Percentiles rank a stretch among this genome's conserved stretches.
These are phyloP conservation scores for Ornithoptera alexandrae DNA, from an alignment of 2,888 invertebrate genomes.

Conservation along the genomic window DNA sequence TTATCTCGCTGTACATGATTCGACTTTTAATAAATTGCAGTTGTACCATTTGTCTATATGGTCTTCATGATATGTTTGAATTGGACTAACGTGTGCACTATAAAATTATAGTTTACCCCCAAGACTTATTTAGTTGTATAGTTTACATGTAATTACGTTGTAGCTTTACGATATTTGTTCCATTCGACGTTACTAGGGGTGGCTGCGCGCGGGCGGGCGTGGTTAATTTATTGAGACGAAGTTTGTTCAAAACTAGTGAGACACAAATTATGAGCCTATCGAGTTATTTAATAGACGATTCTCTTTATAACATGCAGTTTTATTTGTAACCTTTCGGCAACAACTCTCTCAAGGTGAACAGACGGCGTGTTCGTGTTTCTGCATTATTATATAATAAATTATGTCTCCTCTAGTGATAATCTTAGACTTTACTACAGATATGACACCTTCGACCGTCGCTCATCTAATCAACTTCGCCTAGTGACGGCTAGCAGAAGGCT, in stretches of 20 bases:
- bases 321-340: conserved; percentile 37
- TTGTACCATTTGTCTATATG: conserved; percentile 4
- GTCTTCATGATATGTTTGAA: background rate
- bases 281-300: conserved; percentile 69
- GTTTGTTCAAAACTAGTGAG: conserved; percentile 62
- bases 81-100: conserved; percentile 1
- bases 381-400: too few species aligned
- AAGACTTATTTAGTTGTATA: conserved; percentile 14
- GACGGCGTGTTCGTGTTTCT: too few species aligned
- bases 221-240: conserved; percentile 50
- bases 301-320: conserved; percentile 57
- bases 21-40: background rate
- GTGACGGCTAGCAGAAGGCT: too few species aligned
- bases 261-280: conserved; percentile 68
- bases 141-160: conserved; percentile 31
- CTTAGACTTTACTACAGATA: too few species aligned
- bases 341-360: too few species aligned
- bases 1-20: conserved; percentile 6
- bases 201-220: conserved; percentile 26
- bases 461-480: too few species aligned
- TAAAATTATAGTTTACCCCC: conserved; percentile 6
- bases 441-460: too few species aligned
- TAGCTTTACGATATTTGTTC: conserved; percentile 33
- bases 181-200: conserved; percentile 36
- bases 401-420: too few species aligned